Base-by-base conservation (phyloP, 1,140 invertebrate species). In the Gryllus bimaculatus region DNA sequence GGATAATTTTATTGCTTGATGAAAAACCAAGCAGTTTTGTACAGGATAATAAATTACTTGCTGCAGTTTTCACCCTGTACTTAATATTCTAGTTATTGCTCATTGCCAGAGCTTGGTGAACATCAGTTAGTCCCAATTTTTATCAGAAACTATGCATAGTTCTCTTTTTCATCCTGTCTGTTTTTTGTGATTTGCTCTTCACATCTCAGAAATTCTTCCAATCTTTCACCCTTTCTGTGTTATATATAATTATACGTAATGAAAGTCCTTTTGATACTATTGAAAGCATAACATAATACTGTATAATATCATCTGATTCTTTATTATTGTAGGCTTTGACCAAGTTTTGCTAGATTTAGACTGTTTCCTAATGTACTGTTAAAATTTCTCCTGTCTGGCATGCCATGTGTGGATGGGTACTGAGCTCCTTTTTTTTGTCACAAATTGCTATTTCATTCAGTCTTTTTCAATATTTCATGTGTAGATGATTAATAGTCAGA, bases 271-370 rank as follows among this genome's bases (percentile, higher is more conserved):
- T 66, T 66, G 54, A 66, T 66, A 66, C 54, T 66, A 66, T 66
- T 66, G 2, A 66, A 66, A 66, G 18, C 10, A 66, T 66, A 66
- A 66, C 54, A 66, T 66, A 66, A 66, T 66, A 66, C 18, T 66
- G 54, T 66, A 66, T 66, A 66, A 66, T 66, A 66, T 13, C 10
- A 66, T 66, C 54, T 66, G 54, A 66, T 66, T 66, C 54, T 66
- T 66, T 66, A 66, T 66, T 66, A 18, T 66, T 66, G 54, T 66
- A 66, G 54, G 54, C 54, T 66, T 66, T 66, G 54, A 66, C 54
- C 54, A 66, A 66, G 54, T 66, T 66, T 66, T 66, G 54, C 54
- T 66, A 66, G 54, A 13, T 66, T 66, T 66, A 66, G 54, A 66
- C 10, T 66, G 10, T 66, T 66, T 13, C 10, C 54, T 13, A 66